phyloP scores from a whole-genome alignment of 2,113 vertebrate genomes.

The Myotis lucifugus region DNA sequence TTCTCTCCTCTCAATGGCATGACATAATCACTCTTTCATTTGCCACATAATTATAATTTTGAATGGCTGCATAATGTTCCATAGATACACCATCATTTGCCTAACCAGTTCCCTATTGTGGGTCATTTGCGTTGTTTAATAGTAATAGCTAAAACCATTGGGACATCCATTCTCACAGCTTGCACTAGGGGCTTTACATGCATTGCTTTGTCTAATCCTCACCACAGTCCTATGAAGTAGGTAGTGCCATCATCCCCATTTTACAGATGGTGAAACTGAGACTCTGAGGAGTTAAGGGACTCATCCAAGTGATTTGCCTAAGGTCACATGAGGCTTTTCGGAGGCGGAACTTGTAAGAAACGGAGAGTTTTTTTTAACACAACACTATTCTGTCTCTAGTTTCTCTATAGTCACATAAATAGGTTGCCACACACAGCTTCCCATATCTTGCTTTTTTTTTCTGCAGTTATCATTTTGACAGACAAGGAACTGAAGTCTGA shows the following conservation, averaged over 20 bases:
- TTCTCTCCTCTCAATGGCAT: neutral
- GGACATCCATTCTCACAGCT: neutral
- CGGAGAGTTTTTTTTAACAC: accelerated
- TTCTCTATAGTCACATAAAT: neutral
- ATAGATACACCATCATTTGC: neutral
- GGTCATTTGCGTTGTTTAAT: neutral
- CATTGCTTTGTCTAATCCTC: neutral
- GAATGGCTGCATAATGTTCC: conserved; percentile 2
- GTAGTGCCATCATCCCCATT: neutral
- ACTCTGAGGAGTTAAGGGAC: neutral
- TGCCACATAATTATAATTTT: neutral
- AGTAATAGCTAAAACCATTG: neutral
- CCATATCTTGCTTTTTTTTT: neutral
- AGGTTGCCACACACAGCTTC: accelerated
- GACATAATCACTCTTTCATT: neutral
- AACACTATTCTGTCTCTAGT: accelerated
- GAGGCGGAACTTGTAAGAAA: neutral
- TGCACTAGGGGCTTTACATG: neutral
- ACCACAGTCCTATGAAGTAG: neutral
- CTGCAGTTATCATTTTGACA: neutral
- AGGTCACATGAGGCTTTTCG: neutral
- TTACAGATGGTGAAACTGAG: neutral
- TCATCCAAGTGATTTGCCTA: neutral
- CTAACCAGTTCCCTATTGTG: neutral
- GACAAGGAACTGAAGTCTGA: neutral